phyloP scores from a whole-genome alignment of 2,888 invertebrate genomes.

The Scaptomyza caliginosa region DNA sequence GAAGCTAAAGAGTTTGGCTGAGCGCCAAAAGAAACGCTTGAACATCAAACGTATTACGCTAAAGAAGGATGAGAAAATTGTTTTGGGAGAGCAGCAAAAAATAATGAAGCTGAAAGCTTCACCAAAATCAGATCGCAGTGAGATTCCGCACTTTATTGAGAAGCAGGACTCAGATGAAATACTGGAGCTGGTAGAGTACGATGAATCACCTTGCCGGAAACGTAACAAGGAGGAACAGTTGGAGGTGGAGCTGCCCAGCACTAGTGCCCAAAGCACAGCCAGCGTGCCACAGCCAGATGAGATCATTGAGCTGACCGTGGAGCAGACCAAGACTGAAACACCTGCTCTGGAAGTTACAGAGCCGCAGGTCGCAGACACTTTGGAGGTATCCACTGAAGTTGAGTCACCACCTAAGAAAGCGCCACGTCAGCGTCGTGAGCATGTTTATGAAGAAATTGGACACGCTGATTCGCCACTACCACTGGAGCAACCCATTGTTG shows the following conservation, averaged over 20 bases:
- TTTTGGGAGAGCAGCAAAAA: conserved; percentile 85
- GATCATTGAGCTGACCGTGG: conserved; percentile 80
- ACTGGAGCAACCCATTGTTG: conserved; percentile 72
- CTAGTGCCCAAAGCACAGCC: conserved; percentile 45
- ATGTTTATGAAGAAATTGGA: conserved; percentile 88
- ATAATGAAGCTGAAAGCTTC: conserved; percentile 87
- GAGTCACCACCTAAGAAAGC: conserved; percentile 79
- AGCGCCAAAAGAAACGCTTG: conserved; percentile 86
- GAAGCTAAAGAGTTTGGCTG: conserved; percentile 87
- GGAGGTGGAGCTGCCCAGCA: conserved; percentile 48
- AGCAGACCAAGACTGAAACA: conserved; percentile 49
- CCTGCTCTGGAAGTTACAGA: conserved; percentile 46
- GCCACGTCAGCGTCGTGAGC: conserved; percentile 86
- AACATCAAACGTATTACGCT: conserved; percentile 82
- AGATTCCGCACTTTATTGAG: conserved; percentile 84
- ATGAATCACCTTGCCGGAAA: conserved; percentile 83
- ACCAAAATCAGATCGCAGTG: conserved; percentile 86
- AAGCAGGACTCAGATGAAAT: conserved; percentile 84
- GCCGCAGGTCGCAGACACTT: not conserved
- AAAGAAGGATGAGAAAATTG: conserved; percentile 85
- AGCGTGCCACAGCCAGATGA: conserved; percentile 82
- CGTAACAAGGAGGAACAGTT: conserved; percentile 70
- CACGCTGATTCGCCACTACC: conserved; percentile 38
- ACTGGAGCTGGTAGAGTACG: conserved; percentile 83
- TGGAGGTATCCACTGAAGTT: conserved; percentile 9